These are phyloP conservation scores for Acanthosepion esculentum DNA, from an alignment of 2,888 invertebrate species.

Conservation along the genomic window DNA sequence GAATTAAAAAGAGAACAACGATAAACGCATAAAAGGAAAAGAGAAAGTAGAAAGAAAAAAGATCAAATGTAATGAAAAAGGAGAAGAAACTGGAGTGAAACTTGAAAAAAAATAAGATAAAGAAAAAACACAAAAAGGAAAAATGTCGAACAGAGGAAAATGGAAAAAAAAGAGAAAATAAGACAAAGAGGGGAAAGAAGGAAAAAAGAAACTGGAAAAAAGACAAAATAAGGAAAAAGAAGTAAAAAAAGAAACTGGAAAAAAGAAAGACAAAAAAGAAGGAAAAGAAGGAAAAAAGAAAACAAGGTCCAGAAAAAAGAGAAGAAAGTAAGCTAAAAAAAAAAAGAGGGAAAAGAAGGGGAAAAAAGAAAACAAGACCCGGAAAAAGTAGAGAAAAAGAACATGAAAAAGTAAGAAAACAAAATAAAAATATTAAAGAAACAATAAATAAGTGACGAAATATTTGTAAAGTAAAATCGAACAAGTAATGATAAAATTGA, in stretches of 20 bases:
- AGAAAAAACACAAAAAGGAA: background rate
- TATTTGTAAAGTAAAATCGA: background rate
- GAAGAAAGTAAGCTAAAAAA: too few relatives aligned
- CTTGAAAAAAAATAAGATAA: background rate
- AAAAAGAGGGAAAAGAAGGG: background rate
- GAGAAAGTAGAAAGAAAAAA: too few relatives aligned
- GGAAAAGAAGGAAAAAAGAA: background rate
- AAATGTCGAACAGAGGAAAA: too few relatives aligned
- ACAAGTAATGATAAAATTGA: background rate
- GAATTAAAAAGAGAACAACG: too few relatives aligned
- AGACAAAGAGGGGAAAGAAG: too few relatives aligned
- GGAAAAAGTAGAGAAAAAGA: background rate
- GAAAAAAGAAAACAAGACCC: background rate
- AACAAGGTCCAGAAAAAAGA: background rate
- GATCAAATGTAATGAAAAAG: background rate
- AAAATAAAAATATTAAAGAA: background rate
- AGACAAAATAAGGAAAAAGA: background rate
- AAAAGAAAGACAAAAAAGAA: background rate
- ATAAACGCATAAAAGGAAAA: too few relatives aligned
- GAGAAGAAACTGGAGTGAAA: background rate
- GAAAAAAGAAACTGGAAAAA: background rate
- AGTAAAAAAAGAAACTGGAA: background rate
- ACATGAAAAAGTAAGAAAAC: background rate
- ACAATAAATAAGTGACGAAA: background rate
- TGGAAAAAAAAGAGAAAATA: background rate